Base-by-base conservation (phyloP, 1,140 invertebrate genomes). In the Galleria mellonella region DNA sequence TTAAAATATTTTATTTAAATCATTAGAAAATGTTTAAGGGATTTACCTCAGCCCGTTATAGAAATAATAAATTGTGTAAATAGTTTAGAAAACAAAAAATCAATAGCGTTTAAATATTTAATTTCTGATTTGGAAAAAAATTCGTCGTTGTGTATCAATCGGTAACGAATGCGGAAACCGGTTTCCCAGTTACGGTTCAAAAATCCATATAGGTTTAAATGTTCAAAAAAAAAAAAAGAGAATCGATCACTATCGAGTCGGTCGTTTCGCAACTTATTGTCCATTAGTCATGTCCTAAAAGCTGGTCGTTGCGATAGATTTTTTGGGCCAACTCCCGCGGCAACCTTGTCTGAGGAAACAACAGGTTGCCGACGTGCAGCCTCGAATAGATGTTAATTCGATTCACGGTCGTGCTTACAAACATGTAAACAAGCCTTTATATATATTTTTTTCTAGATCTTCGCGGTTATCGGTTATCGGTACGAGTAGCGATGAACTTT, bases 271-370 rank as follows among this genome's bases (percentile, higher is more conserved):
- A 69, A 78, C 52, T 37, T 31, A 65, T 75, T 68, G 66, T 74
- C 43, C 56, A 75, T 83, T 79, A 71, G 76, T 78, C 67, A 74
- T 74, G 76, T 78, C 57, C 75, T 55, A 67, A 69, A 75, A 82
- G 49, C 64, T 45, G 44, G 48, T 46, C 48, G 36, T 66, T 64
- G 62, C 59, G 57, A 62, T 59, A 62, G 44, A 43, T 67, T 62
- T 71, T 75, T 73, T 66, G 70, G 71, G 50, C 62, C 23, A 14
- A 27, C 14, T 35, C 14, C 39, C 17, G 17, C 17, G 43, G 43
- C 55, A 62, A 59, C 59, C 59, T 66, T 62, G 63, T 40, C 29
- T 14, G 32, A 32, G 17, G 17, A 23, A 23, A 23, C 17, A 23
- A 23, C 17, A 23, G 17, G 17, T 23, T 47, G 44, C 51, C 59